Evolutionary conservation across 2,888 invertebrate species (phyloP).

Genomic region (Polyploca ridens): DNA sequence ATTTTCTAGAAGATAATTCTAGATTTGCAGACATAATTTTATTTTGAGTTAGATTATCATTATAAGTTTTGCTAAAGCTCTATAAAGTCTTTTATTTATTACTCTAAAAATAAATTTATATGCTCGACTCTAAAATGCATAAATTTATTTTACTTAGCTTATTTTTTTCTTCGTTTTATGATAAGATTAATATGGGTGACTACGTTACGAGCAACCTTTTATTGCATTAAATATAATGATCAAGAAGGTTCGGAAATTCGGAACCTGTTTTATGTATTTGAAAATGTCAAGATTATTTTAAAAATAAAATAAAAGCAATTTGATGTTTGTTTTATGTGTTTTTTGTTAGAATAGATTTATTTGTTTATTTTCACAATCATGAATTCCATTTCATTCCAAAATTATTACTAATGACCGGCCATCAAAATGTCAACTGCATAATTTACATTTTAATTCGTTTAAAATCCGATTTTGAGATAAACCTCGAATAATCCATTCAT

Average conservation of each 20-base stretch:
- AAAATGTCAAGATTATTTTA: not conserved
- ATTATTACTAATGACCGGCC: too few relatives aligned
- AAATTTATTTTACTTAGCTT: slow-evolving; percentile 13
- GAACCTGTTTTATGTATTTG: slow-evolving; percentile 24
- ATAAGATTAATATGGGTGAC: not conserved
- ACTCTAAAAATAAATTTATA: not conserved
- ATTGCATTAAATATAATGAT: slow-evolving; percentile 27
- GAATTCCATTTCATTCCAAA: too few relatives aligned
- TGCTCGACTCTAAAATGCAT: not conserved
- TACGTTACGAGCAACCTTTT: slow-evolving; percentile 30
- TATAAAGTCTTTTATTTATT: not conserved
- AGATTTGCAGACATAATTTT: not conserved
- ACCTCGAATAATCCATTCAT: too few relatives aligned
- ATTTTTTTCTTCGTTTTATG: not conserved
- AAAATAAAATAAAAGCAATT: not conserved
- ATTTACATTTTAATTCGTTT: too few relatives aligned
- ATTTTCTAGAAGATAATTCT: too few relatives aligned
- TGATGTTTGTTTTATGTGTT: too few relatives aligned
- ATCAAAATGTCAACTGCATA: too few relatives aligned
- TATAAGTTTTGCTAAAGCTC: not conserved
- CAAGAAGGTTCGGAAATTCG: slow-evolving; percentile 25
- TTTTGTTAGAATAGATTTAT: too few relatives aligned
- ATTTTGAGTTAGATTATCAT: not conserved
- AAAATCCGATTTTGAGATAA: too few relatives aligned
- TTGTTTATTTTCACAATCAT: too few relatives aligned